These are phyloP conservation scores for Agrotis puta DNA, from an alignment of 2,888 invertebrate species.

Conservation along the genomic window DNA sequence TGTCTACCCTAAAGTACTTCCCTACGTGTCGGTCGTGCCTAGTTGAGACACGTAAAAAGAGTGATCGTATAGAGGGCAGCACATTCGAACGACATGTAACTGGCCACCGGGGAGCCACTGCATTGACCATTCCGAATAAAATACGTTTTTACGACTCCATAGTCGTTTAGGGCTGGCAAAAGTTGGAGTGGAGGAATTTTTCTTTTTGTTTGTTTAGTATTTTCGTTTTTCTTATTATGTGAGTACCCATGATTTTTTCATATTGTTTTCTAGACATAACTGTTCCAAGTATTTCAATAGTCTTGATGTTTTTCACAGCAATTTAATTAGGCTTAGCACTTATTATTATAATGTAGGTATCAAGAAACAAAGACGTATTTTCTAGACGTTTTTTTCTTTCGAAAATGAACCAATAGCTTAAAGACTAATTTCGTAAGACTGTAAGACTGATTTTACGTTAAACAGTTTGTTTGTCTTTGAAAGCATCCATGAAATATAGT, in stretches of 20 bases:
- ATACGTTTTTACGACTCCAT: slow-evolving; percentile 77
- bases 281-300: too few species aligned
- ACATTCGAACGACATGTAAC: slow-evolving; percentile 71
- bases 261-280: too few species aligned
- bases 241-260: not conserved
- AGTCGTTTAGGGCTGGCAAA: slow-evolving; percentile 55
- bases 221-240: not conserved
- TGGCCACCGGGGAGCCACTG: slow-evolving; percentile 75
- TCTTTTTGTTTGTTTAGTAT: slow-evolving; percentile 2
- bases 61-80: slow-evolving; percentile 62
- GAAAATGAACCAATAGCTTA: too few species aligned
- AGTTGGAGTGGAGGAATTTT: not conserved
- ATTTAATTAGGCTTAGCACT: not conserved
- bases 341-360: too few species aligned
- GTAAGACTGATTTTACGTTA: too few species aligned
- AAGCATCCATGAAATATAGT: not conserved
- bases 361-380: too few species aligned
- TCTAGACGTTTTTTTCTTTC: too few species aligned
- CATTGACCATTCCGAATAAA: slow-evolving; percentile 78
- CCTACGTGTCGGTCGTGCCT: slow-evolving; percentile 55
- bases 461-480: too few species aligned
- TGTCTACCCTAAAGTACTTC: slow-evolving; percentile 39
- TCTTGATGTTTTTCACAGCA: not conserved
- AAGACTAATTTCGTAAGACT: too few species aligned
- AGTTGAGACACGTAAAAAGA: slow-evolving; percentile 62